phyloP scores from a whole-genome alignment of 2,888 invertebrate genomes.

The Candidula unifasciata region DNA sequence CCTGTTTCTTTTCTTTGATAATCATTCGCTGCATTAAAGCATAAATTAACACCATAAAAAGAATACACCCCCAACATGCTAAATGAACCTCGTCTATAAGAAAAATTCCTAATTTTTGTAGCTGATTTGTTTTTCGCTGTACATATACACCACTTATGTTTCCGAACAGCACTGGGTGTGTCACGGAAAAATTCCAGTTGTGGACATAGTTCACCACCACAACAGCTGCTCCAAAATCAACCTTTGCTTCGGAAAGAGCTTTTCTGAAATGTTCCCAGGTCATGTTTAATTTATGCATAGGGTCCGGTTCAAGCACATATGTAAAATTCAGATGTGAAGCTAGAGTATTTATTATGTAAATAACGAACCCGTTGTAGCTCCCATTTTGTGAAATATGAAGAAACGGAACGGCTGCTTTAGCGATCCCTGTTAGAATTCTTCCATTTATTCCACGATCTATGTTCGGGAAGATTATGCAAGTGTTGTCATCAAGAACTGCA shows the following conservation, averaged over 20 bases:
- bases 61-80: not conserved
- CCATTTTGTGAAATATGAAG: not conserved
- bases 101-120: not conserved
- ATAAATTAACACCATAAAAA: not conserved
- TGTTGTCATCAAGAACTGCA: not conserved
- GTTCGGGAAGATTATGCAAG: slow-evolving; percentile 2
- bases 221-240: slow-evolving; percentile 1
- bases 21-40: not conserved
- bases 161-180: not conserved
- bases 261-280: not conserved
- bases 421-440: not conserved
- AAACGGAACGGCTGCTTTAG: not conserved
- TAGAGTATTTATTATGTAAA: not conserved
- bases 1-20: not conserved
- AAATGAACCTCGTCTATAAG: not conserved
- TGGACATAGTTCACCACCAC: not conserved
- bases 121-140: not conserved
- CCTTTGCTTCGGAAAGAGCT: not conserved
- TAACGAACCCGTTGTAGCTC: not conserved
- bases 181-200: not conserved
- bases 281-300: not conserved
- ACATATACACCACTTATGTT: slow-evolving; percentile 9
- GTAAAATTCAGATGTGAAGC: not conserved
- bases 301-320: slow-evolving; percentile 6
- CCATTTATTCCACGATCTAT: not conserved